Base-by-base conservation (phyloP, 2,888 invertebrate species). In the Volucella zonaria region DNA sequence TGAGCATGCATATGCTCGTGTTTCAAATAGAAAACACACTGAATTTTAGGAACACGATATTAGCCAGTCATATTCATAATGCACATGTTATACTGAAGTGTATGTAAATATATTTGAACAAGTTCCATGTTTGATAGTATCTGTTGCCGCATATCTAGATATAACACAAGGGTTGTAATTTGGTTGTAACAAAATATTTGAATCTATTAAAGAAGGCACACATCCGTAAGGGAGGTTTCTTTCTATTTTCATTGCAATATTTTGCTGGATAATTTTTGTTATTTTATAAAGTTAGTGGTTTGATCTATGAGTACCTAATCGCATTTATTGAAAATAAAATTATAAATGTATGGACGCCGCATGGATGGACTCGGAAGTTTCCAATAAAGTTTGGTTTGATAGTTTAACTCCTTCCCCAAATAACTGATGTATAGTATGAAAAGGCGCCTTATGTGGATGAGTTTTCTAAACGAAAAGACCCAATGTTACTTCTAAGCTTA, bases 101-200 rank as follows among this genome's bases (percentile, higher is more conserved):
- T 31, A 31, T 31, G 31, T 23, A 23, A 23, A 31, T 31, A 31
- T 31, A 31, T 31, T 31, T 31, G 0, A 31, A 31, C 6, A 31
- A 31, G 31, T 31, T 31, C 1, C 31, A 31, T 31, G 6, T 4
- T 31, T n/a, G 11, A 43, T 58, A n/a, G 4, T 47, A 11, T 47
- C 47, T 23, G 47, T n/a, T 45, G 6, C 31, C 58, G 58, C 54
- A 43, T 47, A 18, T 31, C 1, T 68, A n/a, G 43, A 12, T 64
- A 47, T 45, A 12, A 31, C 56, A 49, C 14, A 51, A 76, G 78
- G 70, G 38, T 74, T 62, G 14, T 82, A 80, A 82, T 81, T 83
- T 81, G 62, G 51, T 82, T 81, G 73, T 80, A 80, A 77, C 62
- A 82, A 87, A 78, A 85, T 76, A 78, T 81, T 77, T 70, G 67